These are phyloP conservation scores for Pardosa pseudoannulata DNA, from an alignment of 2,888 invertebrate genomes.

Conservation along the genomic window DNA sequence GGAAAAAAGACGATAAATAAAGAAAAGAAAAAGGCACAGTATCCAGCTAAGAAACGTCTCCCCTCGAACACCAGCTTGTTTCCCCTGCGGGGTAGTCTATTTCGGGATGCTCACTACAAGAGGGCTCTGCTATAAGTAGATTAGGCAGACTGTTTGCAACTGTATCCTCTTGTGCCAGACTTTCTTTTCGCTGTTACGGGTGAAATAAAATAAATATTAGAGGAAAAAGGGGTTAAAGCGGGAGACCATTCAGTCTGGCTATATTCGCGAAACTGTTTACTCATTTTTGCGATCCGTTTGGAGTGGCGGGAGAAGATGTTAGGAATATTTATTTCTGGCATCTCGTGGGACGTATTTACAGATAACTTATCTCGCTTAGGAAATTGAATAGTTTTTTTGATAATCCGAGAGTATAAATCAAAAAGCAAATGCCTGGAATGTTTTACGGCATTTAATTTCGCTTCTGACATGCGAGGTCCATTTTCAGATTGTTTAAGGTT, in stretches of 20 bases:
- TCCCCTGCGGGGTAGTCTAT: background rate
- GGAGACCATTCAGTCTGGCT: background rate
- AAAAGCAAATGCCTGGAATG: too few species aligned
- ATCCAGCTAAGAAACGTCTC: background rate
- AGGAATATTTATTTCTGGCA: too few species aligned
- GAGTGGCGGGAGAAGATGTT: too few species aligned
- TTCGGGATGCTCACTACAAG: conserved; percentile 2
- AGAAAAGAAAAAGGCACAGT: background rate
- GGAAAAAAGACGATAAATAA: background rate
- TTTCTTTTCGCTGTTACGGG: conserved; percentile 2
- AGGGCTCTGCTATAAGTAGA: conserved; percentile 11
- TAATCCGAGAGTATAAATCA: too few species aligned
- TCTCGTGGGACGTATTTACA: too few species aligned
- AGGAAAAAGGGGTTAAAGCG: background rate
- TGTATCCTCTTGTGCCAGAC: conserved; percentile 1
- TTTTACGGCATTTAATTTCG: too few species aligned
- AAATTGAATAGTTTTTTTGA: too few species aligned
- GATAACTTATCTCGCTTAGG: too few species aligned
- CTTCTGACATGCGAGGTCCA: too few species aligned
- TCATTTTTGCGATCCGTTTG: too few species aligned
- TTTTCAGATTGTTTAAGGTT: too few species aligned
- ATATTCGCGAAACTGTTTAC: too few species aligned
- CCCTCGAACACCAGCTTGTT: background rate
- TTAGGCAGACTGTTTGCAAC: conserved; percentile 7
- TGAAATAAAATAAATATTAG: conserved; percentile 11